Conservation (phyloP, 1,140 invertebrate species). For the Euborellia annulipes region DNA sequence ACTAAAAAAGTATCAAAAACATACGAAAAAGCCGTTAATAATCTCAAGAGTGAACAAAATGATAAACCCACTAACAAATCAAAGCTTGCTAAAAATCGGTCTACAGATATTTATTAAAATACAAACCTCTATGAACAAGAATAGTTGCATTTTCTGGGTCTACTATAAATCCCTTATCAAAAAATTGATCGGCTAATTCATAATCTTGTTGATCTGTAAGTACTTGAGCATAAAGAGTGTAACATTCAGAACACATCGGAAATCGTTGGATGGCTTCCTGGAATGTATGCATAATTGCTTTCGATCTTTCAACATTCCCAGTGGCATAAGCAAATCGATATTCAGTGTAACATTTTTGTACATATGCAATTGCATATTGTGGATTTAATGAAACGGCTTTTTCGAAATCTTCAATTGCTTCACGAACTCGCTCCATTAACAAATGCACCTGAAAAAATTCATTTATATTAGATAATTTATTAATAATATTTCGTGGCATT, state of each 20-base stretch:
- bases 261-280: slow-evolving; percentile 59
- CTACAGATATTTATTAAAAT: slow-evolving; percentile 4
- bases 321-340: slow-evolving; percentile 46
- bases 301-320: slow-evolving; percentile 37
- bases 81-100: background rate
- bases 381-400: slow-evolving; percentile 68
- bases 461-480: too few species aligned
- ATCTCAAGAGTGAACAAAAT: too few species aligned
- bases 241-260: slow-evolving; percentile 69
- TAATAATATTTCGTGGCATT: too few species aligned
- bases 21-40: too few species aligned
- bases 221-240: slow-evolving; percentile 61
- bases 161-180: slow-evolving; percentile 60
- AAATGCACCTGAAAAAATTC: slow-evolving; percentile 62
- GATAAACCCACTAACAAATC: background rate
- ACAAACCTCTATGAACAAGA: slow-evolving; percentile 64
- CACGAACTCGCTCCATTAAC: slow-evolving; percentile 58
- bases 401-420: slow-evolving; percentile 66
- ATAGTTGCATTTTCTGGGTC: slow-evolving; percentile 75
- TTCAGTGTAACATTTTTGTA: slow-evolving; percentile 76
- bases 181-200: slow-evolving; percentile 63
- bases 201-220: slow-evolving; percentile 68
- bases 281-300: slow-evolving; percentile 50
- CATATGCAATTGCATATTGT: slow-evolving; percentile 62
- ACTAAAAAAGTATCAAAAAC: too few species aligned